phyloP scores from a whole-genome alignment of 2,113 vertebrate species.

The Anhinga rufa region DNA sequence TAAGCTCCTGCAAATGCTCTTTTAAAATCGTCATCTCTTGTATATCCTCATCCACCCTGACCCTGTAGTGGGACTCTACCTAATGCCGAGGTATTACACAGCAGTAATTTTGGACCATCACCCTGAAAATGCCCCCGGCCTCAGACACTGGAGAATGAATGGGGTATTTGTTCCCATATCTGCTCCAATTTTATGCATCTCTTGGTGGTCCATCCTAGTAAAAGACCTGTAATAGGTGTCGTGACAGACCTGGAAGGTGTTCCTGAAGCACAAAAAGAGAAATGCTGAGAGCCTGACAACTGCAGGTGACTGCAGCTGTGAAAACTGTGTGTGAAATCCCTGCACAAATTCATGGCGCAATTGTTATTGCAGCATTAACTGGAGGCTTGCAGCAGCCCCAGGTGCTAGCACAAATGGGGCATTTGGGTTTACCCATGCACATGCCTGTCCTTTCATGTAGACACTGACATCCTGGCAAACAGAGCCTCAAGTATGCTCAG shows the following conservation, averaged over 20 bases:
- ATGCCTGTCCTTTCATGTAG: neutral
- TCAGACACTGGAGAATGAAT: neutral
- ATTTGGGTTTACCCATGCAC: neutral
- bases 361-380: neutral
- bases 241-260: neutral
- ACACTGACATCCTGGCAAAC: neutral
- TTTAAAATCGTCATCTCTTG: neutral
- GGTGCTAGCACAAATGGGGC: neutral
- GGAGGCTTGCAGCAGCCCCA: neutral
- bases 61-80: neutral
- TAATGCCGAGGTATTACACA: neutral
- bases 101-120: neutral
- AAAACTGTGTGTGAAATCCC: neutral
- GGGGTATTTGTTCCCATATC: neutral
- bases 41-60: neutral
- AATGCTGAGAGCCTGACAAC: neutral
- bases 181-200: neutral
- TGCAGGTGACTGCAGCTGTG: neutral
- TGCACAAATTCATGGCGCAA: neutral
- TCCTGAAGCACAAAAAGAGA: neutral
- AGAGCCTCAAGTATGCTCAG: neutral
- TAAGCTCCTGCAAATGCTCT: slow-evolving; percentile 4
- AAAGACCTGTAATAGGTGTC: neutral
- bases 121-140: neutral
- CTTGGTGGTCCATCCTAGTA: neutral